Percentiles rank a stretch among this genome's conserved stretches.
Conservation (phyloP, 2,797 vertebrate species). For the Betta splendens region DNA sequence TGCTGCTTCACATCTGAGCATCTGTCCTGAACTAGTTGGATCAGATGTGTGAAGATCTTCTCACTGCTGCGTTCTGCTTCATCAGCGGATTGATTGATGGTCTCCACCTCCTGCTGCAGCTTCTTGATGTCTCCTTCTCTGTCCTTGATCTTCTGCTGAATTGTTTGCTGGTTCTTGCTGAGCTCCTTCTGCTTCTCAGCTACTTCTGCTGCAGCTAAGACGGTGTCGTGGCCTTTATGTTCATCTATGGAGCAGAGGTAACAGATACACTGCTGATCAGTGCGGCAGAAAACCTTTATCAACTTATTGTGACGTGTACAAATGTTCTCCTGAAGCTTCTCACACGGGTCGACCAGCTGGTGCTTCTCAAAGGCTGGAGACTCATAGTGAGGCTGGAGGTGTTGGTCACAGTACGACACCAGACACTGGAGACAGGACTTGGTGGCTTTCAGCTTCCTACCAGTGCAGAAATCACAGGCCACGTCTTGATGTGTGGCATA, state of each 20-base stretch:
- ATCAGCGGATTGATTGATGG: background rate
- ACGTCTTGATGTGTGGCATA: slow-evolving; percentile 1
- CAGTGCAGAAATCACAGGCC: no score
- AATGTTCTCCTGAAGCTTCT: background rate
- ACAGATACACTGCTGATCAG: background rate
- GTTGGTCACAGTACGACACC: slow-evolving; percentile 20
- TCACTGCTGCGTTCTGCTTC: background rate
- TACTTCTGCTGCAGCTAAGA: no score
- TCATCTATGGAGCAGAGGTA: no score
- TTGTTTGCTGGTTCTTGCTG: background rate
- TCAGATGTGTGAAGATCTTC: background rate
- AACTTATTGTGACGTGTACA: slow-evolving; percentile 4
- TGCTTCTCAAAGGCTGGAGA: slow-evolving; percentile 8
- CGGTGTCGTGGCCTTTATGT: no score
- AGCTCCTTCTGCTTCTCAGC: slow-evolving; percentile 3
- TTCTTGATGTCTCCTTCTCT: background rate
- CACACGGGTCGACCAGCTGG: slow-evolving; percentile 6
- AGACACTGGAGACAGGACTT: slow-evolving; percentile 22
- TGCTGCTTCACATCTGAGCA: background rate
- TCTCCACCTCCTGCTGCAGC: background rate
- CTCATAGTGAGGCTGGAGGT: background rate
- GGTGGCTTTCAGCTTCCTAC: background rate
- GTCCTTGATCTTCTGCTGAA: background rate
- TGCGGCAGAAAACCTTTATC: slow-evolving; percentile 7
- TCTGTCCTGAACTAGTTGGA: background rate